Base-by-base conservation (phyloP, 1,140 invertebrate species). In the Drosophila ironensis region DNA sequence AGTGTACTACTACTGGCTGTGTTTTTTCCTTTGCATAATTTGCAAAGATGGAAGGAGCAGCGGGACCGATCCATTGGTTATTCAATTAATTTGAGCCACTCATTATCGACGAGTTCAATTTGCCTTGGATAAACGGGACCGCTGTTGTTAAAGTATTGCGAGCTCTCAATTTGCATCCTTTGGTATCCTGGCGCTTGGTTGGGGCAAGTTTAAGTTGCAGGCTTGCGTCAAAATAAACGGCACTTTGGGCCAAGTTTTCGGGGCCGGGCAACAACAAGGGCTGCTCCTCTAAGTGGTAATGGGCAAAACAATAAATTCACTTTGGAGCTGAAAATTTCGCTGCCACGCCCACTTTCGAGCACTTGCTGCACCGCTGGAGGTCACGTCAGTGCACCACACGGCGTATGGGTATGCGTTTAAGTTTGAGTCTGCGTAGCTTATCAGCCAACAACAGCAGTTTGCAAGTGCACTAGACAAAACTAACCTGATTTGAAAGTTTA, bases 241-340 rank as follows among this genome's bases (percentile, higher is more conserved):
- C 66, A 48, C 66, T 69, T 69, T 69, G 52, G 50, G 64, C 44
- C 66, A 69, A 69, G 42, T 69, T 69, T 61, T 40, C 14, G 46
- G n/a, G n/a, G 64, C 37, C 25, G 41, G 11, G 14, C 48, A 40
- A n/a, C n/a, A 28, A 12, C 48, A 41, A 19, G 50, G 28, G 16
- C 16, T n/a, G n/a, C n/a, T n/a, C 24, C 28, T 38, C 52, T 59
- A 57, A 69, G 66, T 69, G 66, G 66, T 69, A 69, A 69, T 69
- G 66, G 56, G 28, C 42, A 71, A 63, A 76, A 70, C 72, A 76
- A 76, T 76, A 76, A 71, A 76, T 76, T 71, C 53, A 51, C 66
- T 70, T 60, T 70, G 67, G 44, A 46, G 46, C 66, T 37, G 16
- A 9, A 50, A 51, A 28, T 70, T 63, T 63, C 59, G 56, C 56